A percentile compares a stretch with the other conserved stretches of the same genome.
Conservation (phyloP, 35 echinoderm and acorn worm species). For the Stichopus chloronotus region DNA sequence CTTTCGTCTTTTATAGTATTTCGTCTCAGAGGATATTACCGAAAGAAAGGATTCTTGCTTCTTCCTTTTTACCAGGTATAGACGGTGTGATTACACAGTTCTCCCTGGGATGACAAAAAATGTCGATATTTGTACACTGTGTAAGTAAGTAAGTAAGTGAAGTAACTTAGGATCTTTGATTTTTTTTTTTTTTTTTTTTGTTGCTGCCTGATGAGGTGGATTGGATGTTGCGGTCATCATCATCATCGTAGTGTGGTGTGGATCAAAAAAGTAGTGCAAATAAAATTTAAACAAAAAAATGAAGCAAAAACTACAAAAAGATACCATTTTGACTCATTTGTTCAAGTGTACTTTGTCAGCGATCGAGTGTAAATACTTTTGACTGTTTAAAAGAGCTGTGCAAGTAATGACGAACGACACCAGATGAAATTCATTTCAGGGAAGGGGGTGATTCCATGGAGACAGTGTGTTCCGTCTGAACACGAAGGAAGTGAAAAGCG, state of each 20-base stretch:
- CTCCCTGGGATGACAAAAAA: neutral
- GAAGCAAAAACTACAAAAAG: neutral
- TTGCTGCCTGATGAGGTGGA: neutral
- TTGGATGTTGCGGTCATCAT: neutral
- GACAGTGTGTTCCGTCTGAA: no score
- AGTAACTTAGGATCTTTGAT: no score
- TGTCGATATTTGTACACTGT: neutral
- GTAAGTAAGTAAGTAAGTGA: neutral
- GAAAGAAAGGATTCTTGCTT: neutral
- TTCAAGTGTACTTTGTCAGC: no score
- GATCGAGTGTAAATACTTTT: no score
- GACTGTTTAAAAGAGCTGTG: no score
- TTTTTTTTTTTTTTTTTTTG: neutral
- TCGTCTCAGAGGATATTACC: neutral
- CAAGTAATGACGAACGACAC: no score
- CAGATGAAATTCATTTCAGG: no score
- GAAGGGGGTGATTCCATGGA: no score
- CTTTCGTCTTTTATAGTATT: neutral
- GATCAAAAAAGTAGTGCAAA: slow-evolving; percentile 45
- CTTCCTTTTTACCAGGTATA: neutral
- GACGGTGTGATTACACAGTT: neutral
- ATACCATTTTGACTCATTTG: neutral
- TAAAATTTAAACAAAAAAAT: slow-evolving; percentile 19
- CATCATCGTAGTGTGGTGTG: slow-evolving; percentile 35
- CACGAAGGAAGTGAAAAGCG: no score